A percentile compares a stretch with the other conserved stretches of the same genome.
These are phyloP conservation scores for Cerceris rybyensis DNA, from an alignment of 2,888 invertebrate species.

Conservation along the genomic window DNA sequence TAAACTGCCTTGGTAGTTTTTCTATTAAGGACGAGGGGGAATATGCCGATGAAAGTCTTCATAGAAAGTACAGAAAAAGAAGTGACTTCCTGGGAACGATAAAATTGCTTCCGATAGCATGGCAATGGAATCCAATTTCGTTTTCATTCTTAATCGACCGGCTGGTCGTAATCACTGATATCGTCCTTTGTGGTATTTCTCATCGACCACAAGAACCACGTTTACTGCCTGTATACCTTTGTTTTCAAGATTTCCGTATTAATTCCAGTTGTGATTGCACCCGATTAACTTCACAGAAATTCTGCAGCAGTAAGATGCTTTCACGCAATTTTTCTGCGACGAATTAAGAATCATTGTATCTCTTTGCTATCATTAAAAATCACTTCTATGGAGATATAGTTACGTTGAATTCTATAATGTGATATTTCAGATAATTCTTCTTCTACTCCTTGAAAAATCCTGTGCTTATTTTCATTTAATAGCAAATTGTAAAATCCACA, in stretches of 20 bases:
- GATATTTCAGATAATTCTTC: no score
- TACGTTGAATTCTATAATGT: no score
- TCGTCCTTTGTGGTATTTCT: constrained; percentile 55
- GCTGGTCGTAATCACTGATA: constrained; percentile 45
- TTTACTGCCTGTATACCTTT: not conserved
- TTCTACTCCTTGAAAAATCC: no score
- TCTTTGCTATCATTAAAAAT: no score
- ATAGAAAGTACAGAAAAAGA: constrained; percentile 53
- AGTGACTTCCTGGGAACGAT: constrained; percentile 42
- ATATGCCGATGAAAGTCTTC: constrained; percentile 34
- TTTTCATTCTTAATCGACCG: constrained; percentile 37
- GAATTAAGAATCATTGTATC: no score
- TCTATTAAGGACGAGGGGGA: not conserved
- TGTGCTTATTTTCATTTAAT: no score
- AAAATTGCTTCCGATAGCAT: constrained; percentile 53
- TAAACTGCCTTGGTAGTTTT: no score
- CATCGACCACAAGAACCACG: constrained; percentile 41
- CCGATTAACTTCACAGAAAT: not conserved
- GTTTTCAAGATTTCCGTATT: not conserved
- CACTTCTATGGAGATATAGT: no score
- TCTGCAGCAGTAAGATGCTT: not conserved
- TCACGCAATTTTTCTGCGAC: not conserved
- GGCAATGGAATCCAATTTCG: constrained; percentile 54
- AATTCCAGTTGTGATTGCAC: constrained; percentile 5
- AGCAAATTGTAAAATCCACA: no score